These are phyloP conservation scores for Vireo griseus DNA, from an alignment of 2,797 vertebrate species.

Conservation along the genomic window DNA sequence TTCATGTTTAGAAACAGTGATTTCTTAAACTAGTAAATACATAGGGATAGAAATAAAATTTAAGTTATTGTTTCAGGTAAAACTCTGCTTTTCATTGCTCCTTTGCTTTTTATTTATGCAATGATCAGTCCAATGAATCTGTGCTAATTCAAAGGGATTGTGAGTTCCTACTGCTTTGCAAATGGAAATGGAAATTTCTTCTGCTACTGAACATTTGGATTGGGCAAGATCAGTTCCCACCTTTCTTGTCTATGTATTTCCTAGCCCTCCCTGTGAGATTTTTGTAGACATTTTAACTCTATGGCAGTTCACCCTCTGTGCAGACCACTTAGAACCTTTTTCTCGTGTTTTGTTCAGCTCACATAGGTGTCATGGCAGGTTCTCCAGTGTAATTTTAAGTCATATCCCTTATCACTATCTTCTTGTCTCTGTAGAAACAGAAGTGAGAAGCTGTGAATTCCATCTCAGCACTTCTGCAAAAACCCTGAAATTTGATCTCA, in stretches of 20 bases:
- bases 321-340: neutral
- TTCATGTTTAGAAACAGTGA: slow-evolving; percentile 24
- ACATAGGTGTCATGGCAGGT: neutral
- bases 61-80: neutral
- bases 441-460: neutral
- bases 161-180: neutral
- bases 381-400: neutral
- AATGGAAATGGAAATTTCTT: neutral
- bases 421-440: neutral
- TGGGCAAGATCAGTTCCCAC: neutral
- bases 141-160: neutral
- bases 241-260: neutral
- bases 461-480: neutral
- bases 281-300: neutral
- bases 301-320: neutral
- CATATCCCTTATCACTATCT: neutral
- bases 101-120: neutral
- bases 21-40: slow-evolving; percentile 5
- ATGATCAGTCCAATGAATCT: neutral
- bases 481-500: neutral
- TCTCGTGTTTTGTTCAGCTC: neutral
- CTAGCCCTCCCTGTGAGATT: neutral
- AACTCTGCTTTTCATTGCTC: neutral
- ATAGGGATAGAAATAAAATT: neutral
- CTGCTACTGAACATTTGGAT: neutral